Evolutionary conservation across 2,888 invertebrate species (phyloP), one percentile per base, ranked within the genome.

Genomic region (Acronicta alni): DNA sequence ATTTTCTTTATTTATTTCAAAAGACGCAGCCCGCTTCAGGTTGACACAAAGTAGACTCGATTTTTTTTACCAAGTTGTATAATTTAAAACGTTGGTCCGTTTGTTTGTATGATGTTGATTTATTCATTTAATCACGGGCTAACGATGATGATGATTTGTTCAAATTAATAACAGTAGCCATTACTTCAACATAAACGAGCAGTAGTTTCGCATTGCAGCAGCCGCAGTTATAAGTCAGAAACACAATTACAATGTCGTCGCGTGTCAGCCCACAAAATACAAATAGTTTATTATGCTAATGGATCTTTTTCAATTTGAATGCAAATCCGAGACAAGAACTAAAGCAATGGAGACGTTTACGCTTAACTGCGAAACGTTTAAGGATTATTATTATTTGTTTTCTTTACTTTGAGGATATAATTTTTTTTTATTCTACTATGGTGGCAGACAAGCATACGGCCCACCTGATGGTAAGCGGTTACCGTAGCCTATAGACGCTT

Each of bases 251-350:
- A 37, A 62, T 63, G 62, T 37, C 58, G 70, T 84, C 67, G 79
- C 82, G 78, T 83, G 83, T 73, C 72, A 59, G 57, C 59, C 61
- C 73, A 56, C 69, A 72, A 67, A n/a, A 70, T 60, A 73, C 76
- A 72, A 72, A 77, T 78, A 77, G 75, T 81, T 80, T 77, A 71
- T 76, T 84, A 84, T 79, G 84, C 57, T 75, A 84, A 83, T 85
- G 68, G 56, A 39, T 17, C 57, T 80, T 82, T 84, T 85, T 82
- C 83, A 81, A 85, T 85, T 80, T 80, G 77, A 80, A 85, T 85
- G 84, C 70, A 79, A 84, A 84, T 84, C 66, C 18, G 32, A 53
- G 70, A 67, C 59, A 59, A 67, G 51, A 23, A 7, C 59, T 67
- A 67, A 72, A 72, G 52, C 30, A 43, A 55, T 57, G 54, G 45